Conservation (phyloP, 2,797 vertebrate species). For the Rhinophrynus dorsalis region DNA sequence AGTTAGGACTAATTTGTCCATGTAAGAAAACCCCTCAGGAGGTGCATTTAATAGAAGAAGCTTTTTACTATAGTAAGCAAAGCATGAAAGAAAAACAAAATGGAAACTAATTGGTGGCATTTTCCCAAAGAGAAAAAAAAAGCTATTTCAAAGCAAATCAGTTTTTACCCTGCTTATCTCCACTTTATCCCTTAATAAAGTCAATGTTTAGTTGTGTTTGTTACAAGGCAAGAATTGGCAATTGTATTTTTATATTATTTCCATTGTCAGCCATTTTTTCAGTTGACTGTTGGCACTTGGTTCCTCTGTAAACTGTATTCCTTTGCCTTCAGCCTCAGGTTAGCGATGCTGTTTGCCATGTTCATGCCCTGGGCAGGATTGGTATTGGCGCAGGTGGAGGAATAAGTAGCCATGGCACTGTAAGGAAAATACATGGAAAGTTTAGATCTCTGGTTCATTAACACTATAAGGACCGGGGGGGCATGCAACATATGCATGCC, state of each 20-base stretch:
- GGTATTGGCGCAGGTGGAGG: constrained; percentile 89
- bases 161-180: constrained; percentile 62
- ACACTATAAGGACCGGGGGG: no score
- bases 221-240: constrained; percentile 57
- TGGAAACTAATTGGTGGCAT: constrained; percentile 59
- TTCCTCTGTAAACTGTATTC: constrained; percentile 97
- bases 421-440: constrained; percentile 44
- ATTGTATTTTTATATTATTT: constrained; percentile 55
- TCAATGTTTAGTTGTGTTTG: constrained; percentile 49
- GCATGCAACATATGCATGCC: no score
- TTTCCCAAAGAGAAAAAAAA: constrained; percentile 56
- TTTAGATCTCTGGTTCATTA: background rate
- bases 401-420: constrained; percentile 94
- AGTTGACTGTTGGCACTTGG: constrained; percentile 98
- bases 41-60: constrained; percentile 63
- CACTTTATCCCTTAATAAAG: constrained; percentile 59
- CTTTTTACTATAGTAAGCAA: constrained; percentile 66
- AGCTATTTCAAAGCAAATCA: constrained; percentile 58
- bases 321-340: constrained; percentile 98
- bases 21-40: constrained; percentile 53
- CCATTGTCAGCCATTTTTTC: constrained; percentile 61
- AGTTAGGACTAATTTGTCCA: constrained; percentile 56
- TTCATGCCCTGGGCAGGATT: constrained; percentile 93
- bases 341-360: constrained; percentile 98
- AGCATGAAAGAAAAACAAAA: constrained; percentile 54